Evolutionary conservation across 2,113 vertebrate genomes (phyloP), one percentile per base, ranked within the genome.

Genomic region (Malurus elegans): DNA sequence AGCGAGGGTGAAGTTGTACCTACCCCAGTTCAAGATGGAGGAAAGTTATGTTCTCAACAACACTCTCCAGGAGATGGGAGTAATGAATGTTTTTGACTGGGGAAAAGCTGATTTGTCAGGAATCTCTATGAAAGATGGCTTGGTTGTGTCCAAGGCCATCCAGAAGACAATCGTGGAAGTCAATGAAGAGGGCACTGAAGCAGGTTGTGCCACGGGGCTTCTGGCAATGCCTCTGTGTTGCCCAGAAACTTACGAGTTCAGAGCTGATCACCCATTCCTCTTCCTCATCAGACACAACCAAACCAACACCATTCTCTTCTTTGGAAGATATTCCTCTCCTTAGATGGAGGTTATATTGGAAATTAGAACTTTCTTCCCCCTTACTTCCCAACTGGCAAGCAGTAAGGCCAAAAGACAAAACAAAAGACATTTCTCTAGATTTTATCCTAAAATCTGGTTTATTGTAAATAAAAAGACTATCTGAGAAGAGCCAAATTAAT

Each of bases 21-120:
- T 98, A 54, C 98, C 98, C 21, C 96, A 69, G 40, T 98, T 98
- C 96, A 98, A 93, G 92, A 96, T 98, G 61, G 97, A 98, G 66
- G 95, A 94, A 91, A 91, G 83, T 28, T 96, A 97, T 4, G 58
- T 97, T 70, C 84, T 97, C 62, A 96, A 95, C 34, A 25, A 17
- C 15, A 64, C 95, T 21, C 91, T 98, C 20, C 86, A 88, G 67
- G 69, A 94, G 10, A 72, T 98, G 40, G 97, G 97, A 71, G 48
- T 98, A 84, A 88, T 56, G 24, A 96, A 97, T 44, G 90, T 97
- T 45, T 98, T 98, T 67, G 96, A 97, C 67, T 95, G 95, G 40
- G 92, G 96, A 75, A 96, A 76, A 62, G 98, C 97, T 50, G 97
- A 98, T 71, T 96, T 98, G 53, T 98, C 98, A 44, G 98, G 98